Percentiles rank a stretch among this genome's conserved stretches.
phyloP scores from a whole-genome alignment of 1,140 invertebrate genomes.

The Papilio polyxenes region DNA sequence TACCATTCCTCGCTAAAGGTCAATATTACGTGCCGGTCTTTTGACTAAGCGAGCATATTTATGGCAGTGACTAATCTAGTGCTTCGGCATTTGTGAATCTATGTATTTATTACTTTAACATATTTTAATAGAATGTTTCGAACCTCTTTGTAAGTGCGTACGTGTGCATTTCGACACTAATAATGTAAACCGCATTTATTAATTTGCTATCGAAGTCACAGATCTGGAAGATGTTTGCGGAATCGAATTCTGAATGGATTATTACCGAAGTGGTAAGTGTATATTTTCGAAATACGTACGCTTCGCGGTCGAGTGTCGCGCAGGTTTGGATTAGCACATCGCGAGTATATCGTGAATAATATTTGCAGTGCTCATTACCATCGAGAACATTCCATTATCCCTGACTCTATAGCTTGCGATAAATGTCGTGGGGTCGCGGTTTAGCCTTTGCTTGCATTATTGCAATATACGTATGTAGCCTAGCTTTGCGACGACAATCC shows the following conservation, averaged over 20 bases:
- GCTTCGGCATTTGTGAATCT: not conserved
- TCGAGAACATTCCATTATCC: slow-evolving; percentile 38
- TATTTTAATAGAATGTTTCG: not conserved
- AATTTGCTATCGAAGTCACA: slow-evolving; percentile 11
- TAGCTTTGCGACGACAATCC: slow-evolving; percentile 49
- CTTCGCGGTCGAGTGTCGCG: slow-evolving; percentile 31
- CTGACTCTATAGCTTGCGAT: slow-evolving; percentile 36
- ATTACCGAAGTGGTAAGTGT: not conserved
- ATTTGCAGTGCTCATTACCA: slow-evolving; percentile 36
- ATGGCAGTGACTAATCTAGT: slow-evolving; percentile 26
- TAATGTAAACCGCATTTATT: slow-evolving; percentile 11
- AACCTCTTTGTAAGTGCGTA: not conserved
- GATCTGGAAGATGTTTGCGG: slow-evolving; percentile 19
- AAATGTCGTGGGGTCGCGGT: slow-evolving; percentile 39
- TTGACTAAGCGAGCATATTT: slow-evolving; percentile 30
- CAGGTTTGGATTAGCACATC: slow-evolving; percentile 35
- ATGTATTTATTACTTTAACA: not conserved
- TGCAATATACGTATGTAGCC: slow-evolving; percentile 31
- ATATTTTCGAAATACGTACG: not conserved
- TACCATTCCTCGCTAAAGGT: slow-evolving; percentile 28
- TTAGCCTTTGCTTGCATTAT: slow-evolving; percentile 36
- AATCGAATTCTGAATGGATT: slow-evolving; percentile 22
- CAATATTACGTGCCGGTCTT: slow-evolving; percentile 28
- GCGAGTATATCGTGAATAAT: slow-evolving; percentile 33
- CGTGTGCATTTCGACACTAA: not conserved